phyloP scores from a whole-genome alignment of 2,888 invertebrate species.

The Athetis lepigone region DNA sequence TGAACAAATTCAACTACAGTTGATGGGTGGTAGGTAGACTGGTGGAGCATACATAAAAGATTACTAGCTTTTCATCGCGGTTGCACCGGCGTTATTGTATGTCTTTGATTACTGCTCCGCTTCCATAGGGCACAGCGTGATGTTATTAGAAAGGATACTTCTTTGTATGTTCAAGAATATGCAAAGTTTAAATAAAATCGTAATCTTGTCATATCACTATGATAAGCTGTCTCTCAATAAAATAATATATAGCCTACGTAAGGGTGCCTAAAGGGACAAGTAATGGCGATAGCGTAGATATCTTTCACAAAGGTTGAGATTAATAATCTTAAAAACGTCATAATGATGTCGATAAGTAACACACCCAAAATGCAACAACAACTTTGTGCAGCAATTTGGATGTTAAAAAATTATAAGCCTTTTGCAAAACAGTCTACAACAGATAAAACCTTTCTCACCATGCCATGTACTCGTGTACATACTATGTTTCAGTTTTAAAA shows the following conservation, averaged over 20 bases:
- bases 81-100: no score
- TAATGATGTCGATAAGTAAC: not conserved
- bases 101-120: no score
- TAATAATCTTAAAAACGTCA: not conserved
- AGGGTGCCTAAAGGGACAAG: not conserved
- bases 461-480: not conserved
- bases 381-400: slow-evolving; percentile 13
- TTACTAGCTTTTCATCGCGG: no score
- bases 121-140: no score
- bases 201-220: not conserved
- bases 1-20: no score
- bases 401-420: slow-evolving; percentile 18
- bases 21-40: no score
- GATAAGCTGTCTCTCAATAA: no score
- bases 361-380: slow-evolving; percentile 12
- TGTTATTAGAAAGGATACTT: no score
- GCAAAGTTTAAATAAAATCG: not conserved
- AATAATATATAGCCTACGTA: no score
- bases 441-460: not conserved
- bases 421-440: not conserved
- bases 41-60: not conserved
- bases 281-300: no score
- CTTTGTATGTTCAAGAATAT: not conserved
- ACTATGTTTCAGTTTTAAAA: not conserved
- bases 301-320: not conserved